Conservation (phyloP, 1,140 invertebrate genomes). For the Aphaenogaster floridana region DNA sequence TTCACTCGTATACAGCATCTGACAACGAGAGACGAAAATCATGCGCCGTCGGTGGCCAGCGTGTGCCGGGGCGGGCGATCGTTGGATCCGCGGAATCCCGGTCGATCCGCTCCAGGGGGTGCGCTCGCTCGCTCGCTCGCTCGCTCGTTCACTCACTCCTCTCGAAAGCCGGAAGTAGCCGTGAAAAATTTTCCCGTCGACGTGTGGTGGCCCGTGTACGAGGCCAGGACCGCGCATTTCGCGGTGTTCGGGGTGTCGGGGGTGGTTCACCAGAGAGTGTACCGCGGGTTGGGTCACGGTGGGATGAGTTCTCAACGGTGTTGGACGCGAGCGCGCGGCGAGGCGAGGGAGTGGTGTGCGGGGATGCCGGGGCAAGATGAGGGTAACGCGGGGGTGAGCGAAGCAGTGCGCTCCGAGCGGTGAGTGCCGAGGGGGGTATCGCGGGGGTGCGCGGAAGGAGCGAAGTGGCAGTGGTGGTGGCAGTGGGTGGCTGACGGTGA, state of each 20-base stretch:
- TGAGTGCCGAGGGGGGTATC: slow-evolving; percentile 44
- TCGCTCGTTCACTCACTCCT: slow-evolving; percentile 55
- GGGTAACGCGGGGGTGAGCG: not conserved
- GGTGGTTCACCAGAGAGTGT: slow-evolving; percentile 85
- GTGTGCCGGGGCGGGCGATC: slow-evolving; percentile 62
- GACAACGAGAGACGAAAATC: slow-evolving; percentile 71
- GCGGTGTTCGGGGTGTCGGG: slow-evolving; percentile 85
- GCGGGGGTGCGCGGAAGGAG: slow-evolving; percentile 58
- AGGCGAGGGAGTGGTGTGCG: slow-evolving; percentile 48
- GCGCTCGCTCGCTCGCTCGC: slow-evolving; percentile 28
- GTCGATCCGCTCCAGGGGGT: slow-evolving; percentile 67
- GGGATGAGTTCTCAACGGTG: slow-evolving; percentile 75
- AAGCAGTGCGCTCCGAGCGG: slow-evolving; percentile 52
- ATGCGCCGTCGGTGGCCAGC: slow-evolving; percentile 64
- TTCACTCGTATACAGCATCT: slow-evolving; percentile 69
- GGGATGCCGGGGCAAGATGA: slow-evolving; percentile 14
- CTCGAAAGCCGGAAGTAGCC: slow-evolving; percentile 80
- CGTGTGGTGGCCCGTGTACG: slow-evolving; percentile 80
- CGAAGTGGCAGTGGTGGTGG: slow-evolving; percentile 76
- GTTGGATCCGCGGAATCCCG: slow-evolving; percentile 76
- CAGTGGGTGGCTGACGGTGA: slow-evolving; percentile 83
- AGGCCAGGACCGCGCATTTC: slow-evolving; percentile 81
- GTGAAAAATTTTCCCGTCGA: slow-evolving; percentile 84
- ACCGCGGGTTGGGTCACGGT: slow-evolving; percentile 80
- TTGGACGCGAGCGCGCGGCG: slow-evolving; percentile 66